Conservation (phyloP, 2,113 vertebrate genomes). For the Indicator indicator region DNA sequence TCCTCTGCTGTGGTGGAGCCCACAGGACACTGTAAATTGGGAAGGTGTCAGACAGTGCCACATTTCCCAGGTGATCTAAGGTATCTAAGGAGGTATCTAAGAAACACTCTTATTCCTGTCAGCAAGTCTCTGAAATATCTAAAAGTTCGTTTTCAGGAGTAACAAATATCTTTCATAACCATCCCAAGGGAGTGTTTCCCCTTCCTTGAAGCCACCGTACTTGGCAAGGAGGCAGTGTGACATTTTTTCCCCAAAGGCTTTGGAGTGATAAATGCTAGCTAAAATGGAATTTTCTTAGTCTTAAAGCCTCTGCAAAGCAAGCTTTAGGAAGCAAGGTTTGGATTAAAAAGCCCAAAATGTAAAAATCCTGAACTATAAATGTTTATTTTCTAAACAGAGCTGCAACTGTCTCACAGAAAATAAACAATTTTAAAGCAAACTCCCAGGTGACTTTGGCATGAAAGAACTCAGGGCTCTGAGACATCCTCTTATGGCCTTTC, state of each 20-base stretch:
- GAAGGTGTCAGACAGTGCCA: neutral
- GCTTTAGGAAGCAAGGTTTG: neutral
- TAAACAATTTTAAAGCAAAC: neutral
- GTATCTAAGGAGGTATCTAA: neutral
- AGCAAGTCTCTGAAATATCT: slow-evolving; percentile 27
- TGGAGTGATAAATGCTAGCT: slow-evolving; percentile 38
- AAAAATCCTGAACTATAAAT: neutral
- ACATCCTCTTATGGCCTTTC: neutral
- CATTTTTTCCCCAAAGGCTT: slow-evolving; percentile 42
- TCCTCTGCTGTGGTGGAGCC: neutral
- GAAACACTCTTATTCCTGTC: neutral
- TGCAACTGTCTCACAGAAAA: neutral
- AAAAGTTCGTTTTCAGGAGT: slow-evolving; percentile 31
- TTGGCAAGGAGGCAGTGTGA: slow-evolving; percentile 6
- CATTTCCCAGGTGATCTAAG: slow-evolving; percentile 3
- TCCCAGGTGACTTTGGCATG: neutral
- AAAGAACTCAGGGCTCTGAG: neutral
- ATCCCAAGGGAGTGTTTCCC: slow-evolving; percentile 32
- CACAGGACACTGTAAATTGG: neutral
- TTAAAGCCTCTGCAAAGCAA: neutral
- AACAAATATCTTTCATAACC: slow-evolving; percentile 59
- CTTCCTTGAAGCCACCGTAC: slow-evolving; percentile 32
- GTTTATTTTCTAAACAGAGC: neutral
- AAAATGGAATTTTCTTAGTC: neutral
- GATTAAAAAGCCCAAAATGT: neutral